Evolutionary conservation across 1,140 invertebrate species (phyloP), one percentile per base, ranked within the genome.

Genomic region (Scaptomyza montana): DNA sequence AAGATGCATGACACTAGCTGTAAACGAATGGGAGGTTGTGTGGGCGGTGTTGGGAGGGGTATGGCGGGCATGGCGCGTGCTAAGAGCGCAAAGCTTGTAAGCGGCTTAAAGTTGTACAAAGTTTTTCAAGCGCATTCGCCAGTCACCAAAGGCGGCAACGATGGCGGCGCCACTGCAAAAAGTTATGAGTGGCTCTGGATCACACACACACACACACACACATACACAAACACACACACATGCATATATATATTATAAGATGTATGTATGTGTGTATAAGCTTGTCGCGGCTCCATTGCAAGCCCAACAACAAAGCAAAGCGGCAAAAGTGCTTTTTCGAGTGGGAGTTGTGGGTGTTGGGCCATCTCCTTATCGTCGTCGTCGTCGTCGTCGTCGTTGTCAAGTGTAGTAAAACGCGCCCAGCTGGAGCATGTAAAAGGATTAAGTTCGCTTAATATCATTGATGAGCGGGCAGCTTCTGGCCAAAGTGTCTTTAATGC

Each of bases 41-140:
- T 6, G 9, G 53, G 36, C 10, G 33, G 16, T 28, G 10, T 2
- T 16, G 9, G 33, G 45, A 10, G 33, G 12, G 59, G 16, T 16
- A 16, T 16, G 16, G 16, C 16, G 1, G 64, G 46, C 57, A 50
- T 51, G 69, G 72, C 46, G 81, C 69, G 74, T 86, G 81, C 70
- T 78, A 86, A 87, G 85, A 84, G 79, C 80, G 74, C 69, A 89
- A 89, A 89, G 80, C 84, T 89, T 81, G 79, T 89, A 89, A 89
- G 84, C 84, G 84, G 84, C 84, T 89, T 89, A 89, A 84, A 89
- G 84, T 89, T 89, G 85, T 89, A 89, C 80, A 89, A 89, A 89
- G 80, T 89, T 89, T 89, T 89, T 89, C 79, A 89, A 87, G 86
- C 84, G 84, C 82, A 86, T 86, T 87, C 82, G 82, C 84, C 63